Base-by-base conservation (phyloP, 2,113 vertebrate species). In the Tetraodon nigroviridis region DNA sequence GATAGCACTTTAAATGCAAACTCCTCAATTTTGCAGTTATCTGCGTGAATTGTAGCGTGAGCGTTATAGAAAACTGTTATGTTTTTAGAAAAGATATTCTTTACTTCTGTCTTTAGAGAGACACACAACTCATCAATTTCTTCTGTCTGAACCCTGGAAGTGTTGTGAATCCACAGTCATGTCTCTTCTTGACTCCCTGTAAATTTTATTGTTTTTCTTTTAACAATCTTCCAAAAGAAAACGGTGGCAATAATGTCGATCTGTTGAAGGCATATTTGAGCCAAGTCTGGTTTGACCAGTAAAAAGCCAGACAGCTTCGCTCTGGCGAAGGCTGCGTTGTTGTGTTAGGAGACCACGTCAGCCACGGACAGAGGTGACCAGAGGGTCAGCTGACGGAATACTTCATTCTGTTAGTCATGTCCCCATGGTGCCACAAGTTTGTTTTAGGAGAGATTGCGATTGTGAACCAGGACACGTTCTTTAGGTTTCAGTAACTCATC, bases 351-450 rank as follows among this genome's bases (percentile, higher is more conserved):
- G 84, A 91, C 90, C 89, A 84, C 89, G 87, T 88, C 89, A 84
- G 89, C 89, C 84, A 84, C 82, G 86, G 86, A 89, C 64, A 85
- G 67, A 86, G 87, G 89, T 44, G n/a, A 57, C 44, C 19, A 69
- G 66, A 50, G 40, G 59, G 92, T 93, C 92, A 74, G 61, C 57
- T 88, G 81, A 53, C 85, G 48, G 87, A 89, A 84, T 85, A 57
- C 76, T 68, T 93, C 86, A 75, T 89, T 92, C 90, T 88, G 89
- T 91, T 86, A 64, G 51, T 85, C 80, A 56, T 87, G 91, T 97
- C 91, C 92, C 92, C 92, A 92, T 94, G 95, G 93, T 87, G 90
- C 92, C 92, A 27, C 79, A 60, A 83, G 91, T 93, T 94, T 97
- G 90, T 97, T 97, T 98, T 16, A 16, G 93, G 92, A 88, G 93